Evolutionary conservation across 2,797 vertebrate species (phyloP).

Genomic region (Chelidonichthys spinosus): DNA sequence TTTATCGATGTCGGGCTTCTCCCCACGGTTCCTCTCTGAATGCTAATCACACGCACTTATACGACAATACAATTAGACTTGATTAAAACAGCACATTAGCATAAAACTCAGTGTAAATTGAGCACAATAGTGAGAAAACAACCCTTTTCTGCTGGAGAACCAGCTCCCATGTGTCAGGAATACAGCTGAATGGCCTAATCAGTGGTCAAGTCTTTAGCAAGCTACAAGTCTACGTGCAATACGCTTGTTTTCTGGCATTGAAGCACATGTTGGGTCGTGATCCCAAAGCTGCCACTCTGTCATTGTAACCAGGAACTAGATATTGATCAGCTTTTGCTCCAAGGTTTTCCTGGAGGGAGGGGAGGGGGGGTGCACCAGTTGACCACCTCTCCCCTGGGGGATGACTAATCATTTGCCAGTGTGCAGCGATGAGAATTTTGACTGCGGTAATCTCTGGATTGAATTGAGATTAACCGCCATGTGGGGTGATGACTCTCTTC

Average conservation of each 20-base stretch:
- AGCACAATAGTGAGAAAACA: constrained; percentile 39
- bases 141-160: constrained; percentile 6
- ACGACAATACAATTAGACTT: constrained; percentile 62
- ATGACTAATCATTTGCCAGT: constrained; percentile 68
- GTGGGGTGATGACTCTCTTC: constrained; percentile 69
- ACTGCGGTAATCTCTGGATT: constrained; percentile 72
- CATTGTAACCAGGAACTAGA: constrained; percentile 45
- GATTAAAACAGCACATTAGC: constrained; percentile 74
- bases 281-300: constrained; percentile 25
- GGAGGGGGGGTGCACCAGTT: constrained; percentile 31
- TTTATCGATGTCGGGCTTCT: constrained; percentile 66
- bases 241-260: constrained; percentile 15
- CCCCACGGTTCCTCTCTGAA: constrained; percentile 41
- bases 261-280: constrained; percentile 31
- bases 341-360: constrained; percentile 17
- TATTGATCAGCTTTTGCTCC: constrained; percentile 61
- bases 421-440: constrained; percentile 56
- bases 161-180: constrained; percentile 15
- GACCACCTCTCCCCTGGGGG: constrained; percentile 60
- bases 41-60: constrained; percentile 60
- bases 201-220: constrained; percentile 19
- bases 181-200: constrained; percentile 6
- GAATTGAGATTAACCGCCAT: constrained; percentile 77
- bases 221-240: not conserved
- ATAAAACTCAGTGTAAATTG: constrained; percentile 32